These are phyloP conservation scores for Pipistrellus nathusii DNA, from an alignment of 2,797 vertebrate genomes.

Conservation along the genomic window DNA sequence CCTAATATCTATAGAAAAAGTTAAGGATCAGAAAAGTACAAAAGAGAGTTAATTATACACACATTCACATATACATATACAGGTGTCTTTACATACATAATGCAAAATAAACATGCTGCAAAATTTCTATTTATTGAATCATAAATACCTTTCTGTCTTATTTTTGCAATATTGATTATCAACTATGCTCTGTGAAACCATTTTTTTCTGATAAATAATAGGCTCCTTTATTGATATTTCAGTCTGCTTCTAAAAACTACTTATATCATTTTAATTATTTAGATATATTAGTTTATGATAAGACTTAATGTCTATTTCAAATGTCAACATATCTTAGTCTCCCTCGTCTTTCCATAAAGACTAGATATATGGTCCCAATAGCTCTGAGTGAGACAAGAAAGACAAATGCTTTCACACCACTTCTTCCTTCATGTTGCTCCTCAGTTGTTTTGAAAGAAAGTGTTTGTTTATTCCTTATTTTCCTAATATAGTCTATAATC, in stretches of 20 bases:
- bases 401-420: not conserved
- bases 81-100: not conserved
- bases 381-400: not conserved
- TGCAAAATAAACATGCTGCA: not conserved
- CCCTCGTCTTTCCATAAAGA: not conserved
- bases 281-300: not conserved
- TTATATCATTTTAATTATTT: constrained; percentile 18
- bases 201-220: not conserved
- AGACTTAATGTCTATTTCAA: not conserved
- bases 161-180: not conserved
- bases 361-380: not conserved
- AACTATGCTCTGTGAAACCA: not conserved
- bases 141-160: not conserved
- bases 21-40: not conserved
- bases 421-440: not conserved
- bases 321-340: not conserved
- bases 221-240: not conserved
- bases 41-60: not conserved
- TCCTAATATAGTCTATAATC: not conserved
- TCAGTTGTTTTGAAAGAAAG: not conserved
- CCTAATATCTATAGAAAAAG: not conserved
- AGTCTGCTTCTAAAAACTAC: not conserved
- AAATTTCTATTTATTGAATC: not conserved
- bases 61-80: not conserved
- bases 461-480: not conserved